Evolutionary conservation across 2,888 invertebrate genomes (phyloP), one percentile per base, ranked within the genome.

Genomic region (Melanophora roralis): DNA sequence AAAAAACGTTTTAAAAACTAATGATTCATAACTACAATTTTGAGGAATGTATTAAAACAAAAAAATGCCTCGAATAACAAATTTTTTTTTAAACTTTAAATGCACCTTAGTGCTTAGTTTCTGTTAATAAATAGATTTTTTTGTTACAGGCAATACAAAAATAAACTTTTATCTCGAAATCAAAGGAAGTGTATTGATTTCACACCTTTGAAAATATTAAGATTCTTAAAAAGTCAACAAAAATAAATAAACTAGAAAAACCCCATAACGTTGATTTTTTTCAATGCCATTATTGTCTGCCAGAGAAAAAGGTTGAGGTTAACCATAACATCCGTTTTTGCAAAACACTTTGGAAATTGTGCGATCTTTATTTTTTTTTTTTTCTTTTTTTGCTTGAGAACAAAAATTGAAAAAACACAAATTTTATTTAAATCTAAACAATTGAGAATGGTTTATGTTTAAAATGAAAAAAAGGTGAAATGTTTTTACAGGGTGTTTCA

Each of bases 291-390:
- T 36, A 62, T 68, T 78, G 57, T 57, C 19, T 51, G 68, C 57
- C 14, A 14, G 34, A 36, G 6, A 59, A 57, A 84, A 86, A 87
- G 88, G 86, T 87, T 86, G 86, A 87, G 88, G 87, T 87, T 86
- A 85, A 83, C 84, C 84, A 77, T 84, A 85, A 84, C 86, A 87
- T 87, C 87, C 87, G 88, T 83, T 87, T 82, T 79, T 82, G 60
- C 67, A 51, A 73, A 73, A 73, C 43, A 19, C 27, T 64, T 77
- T 36, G 1, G n/a, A 71, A 34, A 71, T 34, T 71, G 57, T 64
- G 49, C 69, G 51, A 14, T 16, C 45, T 57, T 55, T 27, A 27
- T 5, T 27, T 27, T 27, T 27, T 27, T 27, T 5, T 76, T n/a
- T n/a, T n/a, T n/a, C n/a, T n/a, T n/a, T 14, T 76, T 68, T 55